phyloP scores from a whole-genome alignment of 2,113 vertebrate genomes.

The Gnathonemus longibarbis region DNA sequence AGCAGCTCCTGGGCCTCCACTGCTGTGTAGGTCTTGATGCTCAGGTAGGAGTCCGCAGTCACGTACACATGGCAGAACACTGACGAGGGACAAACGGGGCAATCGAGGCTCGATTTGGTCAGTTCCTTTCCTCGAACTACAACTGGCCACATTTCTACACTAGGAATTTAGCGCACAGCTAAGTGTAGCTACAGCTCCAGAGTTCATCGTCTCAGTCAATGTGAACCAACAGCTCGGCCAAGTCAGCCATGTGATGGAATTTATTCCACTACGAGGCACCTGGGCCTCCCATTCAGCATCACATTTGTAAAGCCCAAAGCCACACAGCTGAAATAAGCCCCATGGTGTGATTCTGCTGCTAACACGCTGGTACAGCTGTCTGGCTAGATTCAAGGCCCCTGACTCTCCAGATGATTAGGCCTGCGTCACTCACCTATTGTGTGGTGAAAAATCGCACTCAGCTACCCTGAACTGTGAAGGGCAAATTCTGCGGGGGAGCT shows the following conservation, averaged over 20 bases:
- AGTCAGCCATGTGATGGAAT: not conserved
- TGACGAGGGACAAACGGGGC: constrained; percentile 48
- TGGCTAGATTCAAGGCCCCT: not conserved
- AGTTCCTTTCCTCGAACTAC: not conserved
- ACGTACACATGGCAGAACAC: constrained; percentile 86
- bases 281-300: not conserved
- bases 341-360: not conserved
- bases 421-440: not conserved
- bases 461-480: not conserved
- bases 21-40: constrained; percentile 70
- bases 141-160: not conserved
- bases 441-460: not conserved
- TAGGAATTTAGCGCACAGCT: not conserved
- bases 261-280: not conserved
- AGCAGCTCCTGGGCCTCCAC: constrained; percentile 75
- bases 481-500: not conserved
- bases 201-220: not conserved
- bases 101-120: not conserved
- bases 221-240: not conserved
- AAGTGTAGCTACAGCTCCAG: not conserved
- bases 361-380: not conserved
- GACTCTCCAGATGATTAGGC: not conserved
- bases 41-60: constrained; percentile 85
- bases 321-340: not conserved
- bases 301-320: not conserved